Conservation (phyloP, 2,797 vertebrate species). For the Sitta carolinensis region DNA sequence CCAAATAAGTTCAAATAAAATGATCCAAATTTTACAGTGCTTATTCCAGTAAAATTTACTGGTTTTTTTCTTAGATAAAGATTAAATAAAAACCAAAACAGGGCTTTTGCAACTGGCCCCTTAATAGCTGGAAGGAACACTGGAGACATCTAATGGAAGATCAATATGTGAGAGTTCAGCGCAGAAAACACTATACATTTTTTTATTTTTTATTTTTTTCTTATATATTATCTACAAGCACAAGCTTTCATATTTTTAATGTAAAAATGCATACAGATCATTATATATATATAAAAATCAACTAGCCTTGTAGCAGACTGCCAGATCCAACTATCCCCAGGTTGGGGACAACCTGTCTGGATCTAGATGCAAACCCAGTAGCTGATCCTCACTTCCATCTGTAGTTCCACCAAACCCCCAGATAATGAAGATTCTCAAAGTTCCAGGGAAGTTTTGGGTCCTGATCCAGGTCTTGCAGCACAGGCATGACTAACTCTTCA, state of each 20-base stretch:
- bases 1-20: neutral
- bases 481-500: constrained; percentile 55
- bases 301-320: constrained; percentile 50
- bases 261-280: constrained; percentile 69
- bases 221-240: constrained; percentile 67
- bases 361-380: constrained; percentile 36
- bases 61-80: neutral
- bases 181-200: neutral
- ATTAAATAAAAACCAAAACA: neutral
- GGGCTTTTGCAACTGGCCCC: neutral
- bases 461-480: constrained; percentile 59
- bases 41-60: neutral
- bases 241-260: constrained; percentile 58
- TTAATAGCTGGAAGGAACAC: neutral
- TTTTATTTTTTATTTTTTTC: constrained; percentile 29
- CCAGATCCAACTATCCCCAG: constrained; percentile 46
- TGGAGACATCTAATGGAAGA: neutral
- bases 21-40: neutral
- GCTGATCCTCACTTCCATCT: neutral
- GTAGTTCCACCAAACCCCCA: constrained; percentile 7
- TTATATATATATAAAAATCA: constrained; percentile 68
- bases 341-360: constrained; percentile 45
- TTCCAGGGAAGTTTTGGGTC: constrained; percentile 25
- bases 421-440: neutral
- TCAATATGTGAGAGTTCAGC: neutral